Base-by-base conservation (phyloP, 2,888 invertebrate species). In the Phania funesta region DNA sequence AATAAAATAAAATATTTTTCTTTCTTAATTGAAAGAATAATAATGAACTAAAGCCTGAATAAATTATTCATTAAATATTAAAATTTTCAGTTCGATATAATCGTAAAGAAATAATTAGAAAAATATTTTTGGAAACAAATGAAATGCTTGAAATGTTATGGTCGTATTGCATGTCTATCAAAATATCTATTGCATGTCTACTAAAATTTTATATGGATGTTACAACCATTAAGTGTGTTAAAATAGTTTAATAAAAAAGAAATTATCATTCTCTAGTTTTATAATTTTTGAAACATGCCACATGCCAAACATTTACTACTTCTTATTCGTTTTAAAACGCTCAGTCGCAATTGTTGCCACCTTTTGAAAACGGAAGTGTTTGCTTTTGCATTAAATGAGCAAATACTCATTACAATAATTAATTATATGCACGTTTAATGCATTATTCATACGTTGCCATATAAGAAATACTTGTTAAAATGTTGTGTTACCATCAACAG, bases 301-400 rank as follows among this genome's bases (percentile, higher is more conserved):
- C 64, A 65, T 35, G 64, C 48, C 48, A 35, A 22, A 32, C 26
- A 38, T 56, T 16, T 7, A 18, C 8, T 20, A 18, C 8, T 20
- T 38, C 3, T 35, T 58, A n/a, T 13, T 38, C 7, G n/a, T 24
- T 13, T 48, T 48, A 0, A 64, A 35, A 35, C 6, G 26, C 9
- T n/a, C 32, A 32, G 13, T 29, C 54, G 35, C 18, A 68, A 9
- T 38, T 52, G 67, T 50, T 68, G 67, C 67, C 67, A 71, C 65
- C 58, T 48, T 50, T 50, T 24, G 16, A 71, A 77, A 78, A 78
- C 78, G 71, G 78, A 73, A 78, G 71, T 67, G 48, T 44, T 52
- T 44, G 2, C n/a, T 5, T 54, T 54, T 18, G 2, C 1, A 16
- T 26, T 35, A 35, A 54, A 13, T 6, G 18, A 74, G 54, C 13